Evolutionary conservation across 2,113 vertebrate genomes (phyloP).

Genomic region (Nannospalax galili): DNA sequence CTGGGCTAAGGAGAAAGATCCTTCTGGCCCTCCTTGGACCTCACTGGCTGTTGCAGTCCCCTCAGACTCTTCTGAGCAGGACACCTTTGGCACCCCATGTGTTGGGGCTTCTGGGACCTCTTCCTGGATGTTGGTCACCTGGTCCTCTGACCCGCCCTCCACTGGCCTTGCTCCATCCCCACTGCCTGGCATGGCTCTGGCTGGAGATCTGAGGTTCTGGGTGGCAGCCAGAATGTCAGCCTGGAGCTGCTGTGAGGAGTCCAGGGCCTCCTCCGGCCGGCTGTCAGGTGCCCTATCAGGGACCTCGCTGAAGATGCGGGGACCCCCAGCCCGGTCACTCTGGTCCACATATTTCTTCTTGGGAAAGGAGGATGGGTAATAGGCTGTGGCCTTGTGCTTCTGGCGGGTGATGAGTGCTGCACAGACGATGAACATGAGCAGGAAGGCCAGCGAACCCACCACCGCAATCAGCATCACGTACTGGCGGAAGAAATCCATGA

Average conservation of each 20-base stretch:
- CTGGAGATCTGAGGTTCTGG: constrained; percentile 90
- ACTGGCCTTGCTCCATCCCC: constrained; percentile 72
- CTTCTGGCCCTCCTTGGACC: constrained; percentile 1
- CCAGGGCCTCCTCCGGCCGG: constrained; percentile 81
- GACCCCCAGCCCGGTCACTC: constrained; percentile 84
- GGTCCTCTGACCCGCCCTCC: constrained; percentile 16
- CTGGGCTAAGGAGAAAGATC: not conserved
- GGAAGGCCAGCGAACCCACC: constrained; percentile 92
- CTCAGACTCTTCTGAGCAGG: rapidly evolving
- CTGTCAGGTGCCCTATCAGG: constrained; percentile 82
- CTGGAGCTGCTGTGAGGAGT: constrained; percentile 89
- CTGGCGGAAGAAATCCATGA: constrained; percentile 94
- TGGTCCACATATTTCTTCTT: constrained; percentile 91
- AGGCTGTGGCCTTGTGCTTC: constrained; percentile 94
- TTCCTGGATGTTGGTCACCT: rapidly evolving
- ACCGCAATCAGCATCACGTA: constrained; percentile 94
- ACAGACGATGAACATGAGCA: constrained; percentile 95
- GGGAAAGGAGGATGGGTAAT: constrained; percentile 93
- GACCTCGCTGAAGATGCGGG: constrained; percentile 86
- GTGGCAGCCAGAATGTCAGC: constrained; percentile 88
- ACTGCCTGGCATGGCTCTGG: constrained; percentile 83
- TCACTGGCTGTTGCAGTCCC: not conserved
- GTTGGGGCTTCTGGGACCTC: not conserved
- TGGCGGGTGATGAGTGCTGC: constrained; percentile 93
- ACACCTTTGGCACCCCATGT: rapidly evolving